Conservation (phyloP, 2,113 vertebrate species). For the Elgaria multicarinata region DNA sequence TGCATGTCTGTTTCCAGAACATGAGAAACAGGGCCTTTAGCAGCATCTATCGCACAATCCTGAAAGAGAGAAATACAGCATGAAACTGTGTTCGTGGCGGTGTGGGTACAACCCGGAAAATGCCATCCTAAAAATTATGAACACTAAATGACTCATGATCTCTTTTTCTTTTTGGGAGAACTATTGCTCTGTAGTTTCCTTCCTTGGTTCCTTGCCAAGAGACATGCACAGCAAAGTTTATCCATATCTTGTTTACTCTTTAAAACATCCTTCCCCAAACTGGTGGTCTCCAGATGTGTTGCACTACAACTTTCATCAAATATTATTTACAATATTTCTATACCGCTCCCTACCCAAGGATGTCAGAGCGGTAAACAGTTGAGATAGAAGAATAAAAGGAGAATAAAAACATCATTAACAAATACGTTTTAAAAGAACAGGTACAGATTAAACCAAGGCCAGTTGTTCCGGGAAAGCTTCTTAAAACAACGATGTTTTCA, state of each 20-base stretch:
- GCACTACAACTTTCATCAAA: too few relatives aligned
- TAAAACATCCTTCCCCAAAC: not conserved
- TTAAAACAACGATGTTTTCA: too few relatives aligned
- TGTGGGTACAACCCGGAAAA: not conserved
- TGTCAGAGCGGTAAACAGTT: too few relatives aligned
- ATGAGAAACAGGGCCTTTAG: conserved; percentile 61
- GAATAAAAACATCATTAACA: too few relatives aligned
- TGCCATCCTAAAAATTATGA: too few relatives aligned
- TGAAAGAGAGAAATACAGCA: conserved; percentile 40
- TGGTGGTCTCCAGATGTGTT: too few relatives aligned
- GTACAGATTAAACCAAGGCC: too few relatives aligned
- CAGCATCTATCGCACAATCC: conserved; percentile 72
- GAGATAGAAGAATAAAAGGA: too few relatives aligned
- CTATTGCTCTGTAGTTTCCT: not conserved
- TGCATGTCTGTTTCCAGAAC: conserved; percentile 38
- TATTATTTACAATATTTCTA: too few relatives aligned
- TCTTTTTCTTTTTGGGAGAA: conserved; percentile 11
- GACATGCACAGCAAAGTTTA: not conserved
- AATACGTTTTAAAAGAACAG: too few relatives aligned
- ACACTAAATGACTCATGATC: not conserved
- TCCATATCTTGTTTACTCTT: not conserved
- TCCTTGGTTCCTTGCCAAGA: not conserved
- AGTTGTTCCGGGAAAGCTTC: too few relatives aligned
- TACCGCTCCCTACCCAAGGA: too few relatives aligned
- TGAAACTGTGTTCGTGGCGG: not conserved